Conservation (phyloP, 2,113 vertebrate genomes). For the Beaufortia kweichowensis region DNA sequence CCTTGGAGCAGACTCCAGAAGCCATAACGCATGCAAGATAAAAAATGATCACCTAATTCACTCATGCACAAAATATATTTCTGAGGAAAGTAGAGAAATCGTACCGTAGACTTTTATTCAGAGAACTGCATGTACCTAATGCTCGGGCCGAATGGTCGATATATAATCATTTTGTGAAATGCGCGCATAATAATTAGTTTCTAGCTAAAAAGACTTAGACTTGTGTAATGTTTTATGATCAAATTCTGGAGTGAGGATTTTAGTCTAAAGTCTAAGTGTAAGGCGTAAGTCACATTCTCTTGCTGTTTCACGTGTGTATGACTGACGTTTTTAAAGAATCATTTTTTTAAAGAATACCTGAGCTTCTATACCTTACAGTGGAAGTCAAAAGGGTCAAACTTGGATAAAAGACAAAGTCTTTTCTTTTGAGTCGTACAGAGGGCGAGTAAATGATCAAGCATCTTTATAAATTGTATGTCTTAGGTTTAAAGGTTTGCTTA, state of each 20-base stretch:
- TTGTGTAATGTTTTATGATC: background rate
- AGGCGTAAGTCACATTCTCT: background rate
- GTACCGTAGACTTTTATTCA: conserved; percentile 46
- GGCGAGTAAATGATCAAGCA: background rate
- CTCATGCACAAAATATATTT: conserved; percentile 84
- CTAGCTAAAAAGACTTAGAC: background rate
- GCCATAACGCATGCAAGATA: conserved; percentile 77
- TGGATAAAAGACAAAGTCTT: too few species aligned
- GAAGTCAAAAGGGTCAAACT: too few species aligned
- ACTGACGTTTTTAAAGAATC: too few species aligned
- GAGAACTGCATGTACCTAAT: conserved; percentile 18
- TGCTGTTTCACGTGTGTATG: too few species aligned
- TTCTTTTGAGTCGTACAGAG: too few species aligned
- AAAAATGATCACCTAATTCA: conserved; percentile 84
- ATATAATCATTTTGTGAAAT: conserved; percentile 26
- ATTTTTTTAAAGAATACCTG: too few species aligned
- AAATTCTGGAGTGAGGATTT: background rate
- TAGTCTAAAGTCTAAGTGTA: conserved; percentile 1
- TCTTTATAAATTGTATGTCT: background rate
- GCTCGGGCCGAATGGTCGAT: conserved; percentile 38
- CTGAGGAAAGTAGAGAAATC: conserved; percentile 57
- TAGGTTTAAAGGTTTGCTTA: background rate
- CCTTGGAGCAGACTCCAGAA: conserved; percentile 75
- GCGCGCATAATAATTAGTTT: conserved; percentile 42
- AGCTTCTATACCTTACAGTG: too few species aligned